phyloP scores from a whole-genome alignment of 2,113 vertebrate species.

The Heterotis niloticus region DNA sequence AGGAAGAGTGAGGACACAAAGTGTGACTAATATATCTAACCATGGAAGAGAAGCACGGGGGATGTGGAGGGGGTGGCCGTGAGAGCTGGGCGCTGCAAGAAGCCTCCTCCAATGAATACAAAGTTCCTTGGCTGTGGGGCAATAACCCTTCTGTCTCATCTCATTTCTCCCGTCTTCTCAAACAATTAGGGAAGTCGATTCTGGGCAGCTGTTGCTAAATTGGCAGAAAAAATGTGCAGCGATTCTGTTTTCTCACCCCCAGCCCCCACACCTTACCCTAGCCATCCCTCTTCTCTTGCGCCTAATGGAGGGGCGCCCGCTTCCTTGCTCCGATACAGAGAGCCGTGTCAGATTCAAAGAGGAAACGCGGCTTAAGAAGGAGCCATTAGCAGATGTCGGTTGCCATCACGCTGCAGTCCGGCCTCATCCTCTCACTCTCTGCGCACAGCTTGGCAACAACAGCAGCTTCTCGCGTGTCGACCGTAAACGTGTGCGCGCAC shows the following conservation, averaged over 20 bases:
- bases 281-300: not conserved
- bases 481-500: not conserved
- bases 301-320: not conserved
- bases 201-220: conserved; percentile 14
- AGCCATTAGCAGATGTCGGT: conserved; percentile 22
- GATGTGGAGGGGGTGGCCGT: not conserved
- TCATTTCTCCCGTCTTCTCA: conserved; percentile 24
- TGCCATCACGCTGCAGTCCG: conserved; percentile 22
- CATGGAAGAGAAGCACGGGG: not conserved
- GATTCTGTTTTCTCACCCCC: conserved; percentile 6
- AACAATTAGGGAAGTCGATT: conserved; percentile 19
- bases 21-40: not conserved
- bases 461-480: not conserved
- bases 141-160: conserved; percentile 13
- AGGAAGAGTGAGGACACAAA: too few species aligned
- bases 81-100: not conserved
- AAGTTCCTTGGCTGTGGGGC: not conserved
- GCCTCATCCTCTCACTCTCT: not conserved
- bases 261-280: not conserved
- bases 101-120: not conserved
- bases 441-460: not conserved
- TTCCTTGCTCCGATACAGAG: not conserved
- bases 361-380: not conserved
- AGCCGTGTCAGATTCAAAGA: conserved; percentile 17
- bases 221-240: conserved; percentile 13